phyloP scores from a whole-genome alignment of 2,113 vertebrate species.

The Paralichthys olivaceus region DNA sequence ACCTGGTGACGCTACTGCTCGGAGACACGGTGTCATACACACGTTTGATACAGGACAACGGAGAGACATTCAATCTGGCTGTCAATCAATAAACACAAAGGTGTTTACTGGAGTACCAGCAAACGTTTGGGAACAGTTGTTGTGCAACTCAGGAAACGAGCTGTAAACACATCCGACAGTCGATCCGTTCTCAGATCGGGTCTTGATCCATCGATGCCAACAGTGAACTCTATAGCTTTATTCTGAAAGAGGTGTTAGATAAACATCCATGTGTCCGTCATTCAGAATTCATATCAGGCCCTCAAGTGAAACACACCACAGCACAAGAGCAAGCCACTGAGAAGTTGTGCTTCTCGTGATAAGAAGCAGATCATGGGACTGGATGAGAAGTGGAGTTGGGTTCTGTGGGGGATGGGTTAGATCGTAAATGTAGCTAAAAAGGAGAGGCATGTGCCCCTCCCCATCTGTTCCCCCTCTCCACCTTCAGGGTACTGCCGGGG shows the following conservation, averaged over 20 bases:
- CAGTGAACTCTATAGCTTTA: too few relatives aligned
- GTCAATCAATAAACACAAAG: background rate
- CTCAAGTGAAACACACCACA: background rate
- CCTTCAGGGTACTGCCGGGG: slow-evolving; percentile 55
- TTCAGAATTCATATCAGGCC: background rate
- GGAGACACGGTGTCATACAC: background rate
- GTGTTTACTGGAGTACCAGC: background rate
- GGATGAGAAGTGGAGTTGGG: slow-evolving; percentile 19
- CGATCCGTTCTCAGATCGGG: too few relatives aligned
- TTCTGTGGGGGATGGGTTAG: slow-evolving; percentile 31
- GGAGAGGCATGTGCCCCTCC: slow-evolving; percentile 61
- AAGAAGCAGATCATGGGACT: slow-evolving; percentile 20
- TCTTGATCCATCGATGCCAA: too few relatives aligned
- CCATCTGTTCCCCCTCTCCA: slow-evolving; percentile 29
- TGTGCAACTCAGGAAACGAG: too few relatives aligned
- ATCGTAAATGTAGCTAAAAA: slow-evolving; percentile 73
- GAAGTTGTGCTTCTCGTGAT: slow-evolving; percentile 11
- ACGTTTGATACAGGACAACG: background rate
- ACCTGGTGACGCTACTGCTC: slow-evolving; percentile 5
- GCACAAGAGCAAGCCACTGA: slow-evolving; percentile 6
- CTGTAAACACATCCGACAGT: too few relatives aligned
- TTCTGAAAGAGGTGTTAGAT: too few relatives aligned
- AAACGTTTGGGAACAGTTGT: too few relatives aligned
- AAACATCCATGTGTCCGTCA: too few relatives aligned
- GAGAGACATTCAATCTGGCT: background rate